Base-by-base conservation (phyloP, 2,888 invertebrate genomes). In the Carcina quercana region DNA sequence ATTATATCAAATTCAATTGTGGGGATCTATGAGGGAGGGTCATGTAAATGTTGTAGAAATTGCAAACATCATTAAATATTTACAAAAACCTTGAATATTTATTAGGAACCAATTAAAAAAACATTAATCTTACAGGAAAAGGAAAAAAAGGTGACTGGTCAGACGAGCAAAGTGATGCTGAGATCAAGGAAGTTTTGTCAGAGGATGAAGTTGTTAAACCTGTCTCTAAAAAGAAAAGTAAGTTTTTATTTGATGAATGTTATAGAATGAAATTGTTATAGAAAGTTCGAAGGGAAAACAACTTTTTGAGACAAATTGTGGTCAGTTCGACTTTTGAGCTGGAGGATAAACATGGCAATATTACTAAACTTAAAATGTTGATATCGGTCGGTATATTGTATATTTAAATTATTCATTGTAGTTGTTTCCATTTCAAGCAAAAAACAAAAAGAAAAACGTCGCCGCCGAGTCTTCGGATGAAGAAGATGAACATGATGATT, bases 101-200 rank as follows among this genome's bases (percentile, higher is more conserved):
- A n/a, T n/a, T n/a, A n/a, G n/a, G n/a, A n/a, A n/a, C n/a, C n/a
- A n/a, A n/a, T n/a, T n/a, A n/a, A n/a, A n/a, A n/a, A n/a, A n/a
- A n/a, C n/a, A n/a, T n/a, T n/a, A n/a, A n/a, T n/a, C n/a, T 5
- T 7, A 11, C 17, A 82, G 78, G 73, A 13, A 86, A 86, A 65
- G 84, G 84, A 8, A 87, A 86, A 45, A 83, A 82, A 47, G 83
- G 75, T 50, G 84, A 86, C 41, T 86, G 86, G 85, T 85, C 86
- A 29, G 86, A 86, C 53, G 74, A 57, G 41, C 86, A 82, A 12
- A 84, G 83, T 47, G 82, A 84, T 54, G 50, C 75, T 36, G 79
- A 79, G 38, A 50, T 79, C 3, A 74, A 84, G 47, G 71, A 70
- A 46, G 63, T 42, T 5, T n/a, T n/a, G n/a, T 76, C 79, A 20